These are phyloP conservation scores for Eumeta japonica DNA, from an alignment of 1,140 invertebrate species.

Conservation along the genomic window DNA sequence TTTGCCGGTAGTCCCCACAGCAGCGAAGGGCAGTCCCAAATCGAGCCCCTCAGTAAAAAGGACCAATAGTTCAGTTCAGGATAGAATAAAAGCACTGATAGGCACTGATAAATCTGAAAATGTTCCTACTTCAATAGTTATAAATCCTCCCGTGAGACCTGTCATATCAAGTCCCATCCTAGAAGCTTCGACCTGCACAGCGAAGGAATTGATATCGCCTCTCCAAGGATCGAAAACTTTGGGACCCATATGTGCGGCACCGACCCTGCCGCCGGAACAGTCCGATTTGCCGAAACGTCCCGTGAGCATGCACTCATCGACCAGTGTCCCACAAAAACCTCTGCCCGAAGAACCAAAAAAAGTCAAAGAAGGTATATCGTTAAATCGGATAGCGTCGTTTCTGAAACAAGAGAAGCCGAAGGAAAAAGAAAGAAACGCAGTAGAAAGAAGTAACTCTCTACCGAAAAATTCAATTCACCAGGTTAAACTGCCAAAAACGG, in stretches of 20 bases:
- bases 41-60: conserved; percentile 40
- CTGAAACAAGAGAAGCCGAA: conserved; percentile 64
- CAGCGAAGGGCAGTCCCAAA: conserved; percentile 29
- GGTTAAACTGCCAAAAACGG: conserved; percentile 62
- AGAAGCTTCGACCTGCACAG: conserved; percentile 75
- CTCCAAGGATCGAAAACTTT: conserved; percentile 53
- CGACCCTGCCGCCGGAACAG: conserved; percentile 44
- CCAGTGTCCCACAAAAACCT: conserved; percentile 38
- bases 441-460: conserved; percentile 60
- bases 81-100: conserved; percentile 44
- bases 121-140: conserved; percentile 6
- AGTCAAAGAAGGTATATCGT: conserved; percentile 59
- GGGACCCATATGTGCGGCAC: conserved; percentile 58
- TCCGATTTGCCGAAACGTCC: conserved; percentile 47
- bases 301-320: conserved; percentile 54
- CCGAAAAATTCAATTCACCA: conserved; percentile 60
- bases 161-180: conserved; percentile 78
- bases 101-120: conserved; percentile 52
- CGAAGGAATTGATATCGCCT: conserved; percentile 66
- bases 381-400: conserved; percentile 77
- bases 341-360: conserved; percentile 54
- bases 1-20: conserved; percentile 39
- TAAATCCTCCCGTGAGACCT: conserved; percentile 62
- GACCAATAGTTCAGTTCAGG: conserved; percentile 45
- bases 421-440: conserved; percentile 58